phyloP scores from a whole-genome alignment of 2,797 vertebrate species.

The Falco concolor region DNA sequence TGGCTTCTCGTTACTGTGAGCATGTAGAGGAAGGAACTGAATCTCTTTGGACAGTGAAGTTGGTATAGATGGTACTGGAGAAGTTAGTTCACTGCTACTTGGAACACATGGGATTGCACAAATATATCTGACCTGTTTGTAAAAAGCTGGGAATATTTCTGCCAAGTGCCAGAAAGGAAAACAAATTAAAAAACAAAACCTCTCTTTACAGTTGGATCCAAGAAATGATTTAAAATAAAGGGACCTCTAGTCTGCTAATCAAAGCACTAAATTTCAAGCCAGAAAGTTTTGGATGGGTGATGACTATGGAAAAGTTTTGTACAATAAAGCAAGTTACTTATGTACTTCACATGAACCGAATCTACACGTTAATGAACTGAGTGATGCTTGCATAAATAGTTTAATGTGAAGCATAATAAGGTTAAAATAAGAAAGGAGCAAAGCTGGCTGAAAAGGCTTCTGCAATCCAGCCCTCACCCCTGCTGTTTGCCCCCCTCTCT shows the following conservation, averaged over 20 bases:
- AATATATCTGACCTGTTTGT: neutral
- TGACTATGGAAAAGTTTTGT: neutral
- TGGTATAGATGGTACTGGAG: neutral
- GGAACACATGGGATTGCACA: accelerated
- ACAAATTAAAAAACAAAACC: accelerated
- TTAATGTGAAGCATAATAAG: neutral
- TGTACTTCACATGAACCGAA: neutral
- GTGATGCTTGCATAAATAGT: neutral
- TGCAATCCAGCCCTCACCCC: neutral
- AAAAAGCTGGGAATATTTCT: neutral
- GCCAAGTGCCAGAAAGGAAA: neutral
- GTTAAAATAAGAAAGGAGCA: neutral
- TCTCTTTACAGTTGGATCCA: neutral
- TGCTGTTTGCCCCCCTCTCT: neutral
- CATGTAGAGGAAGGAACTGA: neutral
- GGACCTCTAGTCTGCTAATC: neutral
- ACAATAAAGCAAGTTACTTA: neutral
- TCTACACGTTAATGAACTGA: neutral
- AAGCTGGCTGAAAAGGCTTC: neutral
- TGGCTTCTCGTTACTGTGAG: neutral
- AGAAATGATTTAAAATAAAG: neutral
- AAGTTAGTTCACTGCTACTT: neutral
- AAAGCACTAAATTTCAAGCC: neutral
- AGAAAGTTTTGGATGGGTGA: neutral
- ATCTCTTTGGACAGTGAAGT: neutral